Evolutionary conservation across 2,888 invertebrate species (phyloP).

Genomic region (Brachylomia viminalis): DNA sequence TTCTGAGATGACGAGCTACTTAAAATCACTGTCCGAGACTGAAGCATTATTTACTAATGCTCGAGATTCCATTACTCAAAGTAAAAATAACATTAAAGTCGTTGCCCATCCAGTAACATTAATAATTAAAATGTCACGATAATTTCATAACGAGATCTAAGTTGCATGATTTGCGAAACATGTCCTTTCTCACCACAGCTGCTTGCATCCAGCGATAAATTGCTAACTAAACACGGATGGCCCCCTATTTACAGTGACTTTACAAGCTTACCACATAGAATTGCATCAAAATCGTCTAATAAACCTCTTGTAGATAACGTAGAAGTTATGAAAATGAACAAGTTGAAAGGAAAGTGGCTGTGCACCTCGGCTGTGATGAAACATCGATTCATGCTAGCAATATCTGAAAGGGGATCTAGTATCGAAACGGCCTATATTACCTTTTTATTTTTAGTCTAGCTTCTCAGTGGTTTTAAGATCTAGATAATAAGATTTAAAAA

Average conservation of each 20-base stretch:
- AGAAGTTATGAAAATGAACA: constrained; percentile 72
- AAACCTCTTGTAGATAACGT: constrained; percentile 59
- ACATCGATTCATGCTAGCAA: constrained; percentile 57
- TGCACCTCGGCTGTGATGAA: constrained; percentile 63
- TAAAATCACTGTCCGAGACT: neutral
- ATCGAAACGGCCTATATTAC: constrained; percentile 58
- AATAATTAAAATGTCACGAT: constrained; percentile 42
- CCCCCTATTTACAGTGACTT: constrained; percentile 37
- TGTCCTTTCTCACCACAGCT: constrained; percentile 28
- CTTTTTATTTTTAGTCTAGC: constrained; percentile 39
- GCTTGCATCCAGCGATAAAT: constrained; percentile 43
- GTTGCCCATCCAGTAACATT: constrained; percentile 24
- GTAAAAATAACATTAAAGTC: neutral
- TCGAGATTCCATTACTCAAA: neutral
- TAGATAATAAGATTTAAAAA: constrained; percentile 29
- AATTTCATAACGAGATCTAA: constrained; percentile 35
- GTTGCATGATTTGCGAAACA: constrained; percentile 42
- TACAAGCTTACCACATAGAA: constrained; percentile 56
- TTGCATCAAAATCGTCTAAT: constrained; percentile 58
- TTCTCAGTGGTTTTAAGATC: constrained; percentile 38
- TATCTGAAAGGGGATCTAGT: constrained; percentile 72
- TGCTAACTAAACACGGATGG: constrained; percentile 46
- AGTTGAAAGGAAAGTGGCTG: constrained; percentile 70
- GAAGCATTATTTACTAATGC: neutral
- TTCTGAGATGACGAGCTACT: neutral